Percentiles rank a stretch among this genome's conserved stretches.
Evolutionary conservation across 2,797 vertebrate species (phyloP).

Genomic region (Sebastes vulpes): DNA sequence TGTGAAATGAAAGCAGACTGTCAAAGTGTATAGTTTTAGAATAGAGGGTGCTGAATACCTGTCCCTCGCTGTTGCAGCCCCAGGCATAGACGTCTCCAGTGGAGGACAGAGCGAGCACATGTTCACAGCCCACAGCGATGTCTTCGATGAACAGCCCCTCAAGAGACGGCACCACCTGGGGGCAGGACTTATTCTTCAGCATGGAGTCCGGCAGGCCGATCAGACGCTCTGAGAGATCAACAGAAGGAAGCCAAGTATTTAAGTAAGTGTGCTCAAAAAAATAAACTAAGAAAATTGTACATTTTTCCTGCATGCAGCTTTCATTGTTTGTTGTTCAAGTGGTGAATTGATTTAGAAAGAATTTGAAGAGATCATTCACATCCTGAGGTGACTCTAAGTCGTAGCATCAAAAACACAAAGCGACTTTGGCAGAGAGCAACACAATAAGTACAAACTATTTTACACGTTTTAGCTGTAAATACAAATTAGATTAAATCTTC

Average conservation of each 20-base stretch:
- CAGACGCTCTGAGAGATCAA: constrained; percentile 80
- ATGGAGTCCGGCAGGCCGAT: constrained; percentile 88
- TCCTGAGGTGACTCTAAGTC: background rate
- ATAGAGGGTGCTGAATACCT: constrained; percentile 69
- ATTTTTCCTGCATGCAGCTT: background rate
- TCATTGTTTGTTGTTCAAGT: background rate
- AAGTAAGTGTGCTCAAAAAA: background rate
- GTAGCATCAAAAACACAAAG: background rate
- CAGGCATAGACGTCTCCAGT: constrained; percentile 87
- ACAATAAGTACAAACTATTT: background rate
- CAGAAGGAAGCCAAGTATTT: background rate
- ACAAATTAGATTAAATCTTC: background rate
- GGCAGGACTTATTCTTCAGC: constrained; percentile 87
- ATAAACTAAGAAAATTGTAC: background rate
- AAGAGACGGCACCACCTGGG: constrained; percentile 86
- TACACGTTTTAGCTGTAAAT: background rate
- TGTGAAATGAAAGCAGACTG: background rate
- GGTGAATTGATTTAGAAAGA: background rate
- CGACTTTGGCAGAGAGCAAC: background rate
- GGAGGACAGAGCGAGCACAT: constrained; percentile 85
- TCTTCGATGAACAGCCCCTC: constrained; percentile 87
- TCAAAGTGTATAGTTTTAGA: background rate
- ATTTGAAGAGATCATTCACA: background rate
- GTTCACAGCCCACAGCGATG: constrained; percentile 87
- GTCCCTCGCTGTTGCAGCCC: constrained; percentile 89